Conservation (phyloP, 1,140 invertebrate genomes). For the Colletes gigas region DNA sequence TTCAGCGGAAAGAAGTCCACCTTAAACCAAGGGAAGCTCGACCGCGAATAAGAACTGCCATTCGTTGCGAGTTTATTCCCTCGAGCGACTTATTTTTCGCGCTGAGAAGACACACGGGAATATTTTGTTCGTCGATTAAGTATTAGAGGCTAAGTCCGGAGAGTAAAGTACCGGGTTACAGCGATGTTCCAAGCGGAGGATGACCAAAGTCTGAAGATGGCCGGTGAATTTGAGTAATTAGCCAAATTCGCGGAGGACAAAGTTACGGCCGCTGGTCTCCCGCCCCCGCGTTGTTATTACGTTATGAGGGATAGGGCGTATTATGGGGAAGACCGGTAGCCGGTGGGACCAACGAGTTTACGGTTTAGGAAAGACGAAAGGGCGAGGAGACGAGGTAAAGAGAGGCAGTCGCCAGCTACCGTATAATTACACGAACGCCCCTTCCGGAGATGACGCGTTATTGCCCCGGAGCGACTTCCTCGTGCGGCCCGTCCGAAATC, state of each 20-base stretch:
- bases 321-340: slow-evolving; percentile 81
- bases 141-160: no score
- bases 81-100: no score
- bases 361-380: slow-evolving; percentile 70
- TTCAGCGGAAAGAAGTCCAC: not conserved
- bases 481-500: slow-evolving; percentile 68
- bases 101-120: no score
- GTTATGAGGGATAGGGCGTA: slow-evolving; percentile 74
- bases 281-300: slow-evolving; percentile 74
- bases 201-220: not conserved
- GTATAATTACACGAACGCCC: slow-evolving; percentile 79
- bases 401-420: slow-evolving; percentile 74
- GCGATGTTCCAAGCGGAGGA: no score
- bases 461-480: slow-evolving; percentile 69
- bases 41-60: no score
- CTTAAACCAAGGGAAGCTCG: not conserved
- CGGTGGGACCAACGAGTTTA: slow-evolving; percentile 74
- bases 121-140: no score
- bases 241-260: slow-evolving; percentile 44
- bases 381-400: slow-evolving; percentile 56
- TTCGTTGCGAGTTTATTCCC: no score
- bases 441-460: slow-evolving; percentile 69
- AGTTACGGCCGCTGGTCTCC: slow-evolving; percentile 75
- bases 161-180: no score
- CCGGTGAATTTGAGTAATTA: slow-evolving; percentile 39